A percentile compares a stretch with the other conserved stretches of the same genome.
Conservation (phyloP, 2,888 invertebrate species). For the Drosophila anomalata region DNA sequence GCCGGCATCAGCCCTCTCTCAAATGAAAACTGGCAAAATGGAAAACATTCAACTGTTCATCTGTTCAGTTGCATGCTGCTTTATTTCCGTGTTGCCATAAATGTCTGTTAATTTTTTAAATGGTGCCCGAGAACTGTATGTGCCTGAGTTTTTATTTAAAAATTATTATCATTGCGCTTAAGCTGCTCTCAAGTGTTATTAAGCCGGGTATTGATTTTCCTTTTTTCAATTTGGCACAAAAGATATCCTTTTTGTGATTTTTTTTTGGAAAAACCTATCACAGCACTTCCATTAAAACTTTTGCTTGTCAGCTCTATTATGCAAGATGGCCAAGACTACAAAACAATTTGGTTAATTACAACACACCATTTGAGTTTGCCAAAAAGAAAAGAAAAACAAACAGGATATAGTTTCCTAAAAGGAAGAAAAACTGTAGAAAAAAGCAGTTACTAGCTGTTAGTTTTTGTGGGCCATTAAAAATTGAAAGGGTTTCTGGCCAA, state of each 20-base stretch:
- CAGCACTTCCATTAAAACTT: constrained; percentile 32
- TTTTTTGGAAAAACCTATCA: not conserved
- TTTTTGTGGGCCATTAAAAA: constrained; percentile 62
- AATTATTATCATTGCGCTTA: constrained; percentile 28
- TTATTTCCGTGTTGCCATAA: constrained; percentile 54
- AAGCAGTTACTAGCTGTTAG: constrained; percentile 18
- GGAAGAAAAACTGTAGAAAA: constrained; percentile 11
- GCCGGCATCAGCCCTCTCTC: constrained; percentile 44
- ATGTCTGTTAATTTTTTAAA: constrained; percentile 70
- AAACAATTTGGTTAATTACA: constrained; percentile 68
- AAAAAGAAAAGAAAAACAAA: constrained; percentile 29
- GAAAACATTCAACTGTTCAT: constrained; percentile 18
- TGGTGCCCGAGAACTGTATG: not conserved
- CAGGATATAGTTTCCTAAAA: constrained; percentile 18
- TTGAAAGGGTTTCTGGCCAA: constrained; percentile 44
- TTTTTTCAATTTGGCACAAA: constrained; percentile 22
- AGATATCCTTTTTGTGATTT: not conserved
- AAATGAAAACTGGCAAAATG: constrained; percentile 34
- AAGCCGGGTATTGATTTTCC: constrained; percentile 23
- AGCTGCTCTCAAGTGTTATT: constrained; percentile 42
- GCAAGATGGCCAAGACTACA: constrained; percentile 30
- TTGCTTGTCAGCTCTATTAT: constrained; percentile 9
- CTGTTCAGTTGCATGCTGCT: constrained; percentile 11
- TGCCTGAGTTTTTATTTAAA: constrained; percentile 13
- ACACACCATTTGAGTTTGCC: constrained; percentile 50